Conservation (phyloP, 2,888 invertebrate genomes). For the Craniophora ligustri region DNA sequence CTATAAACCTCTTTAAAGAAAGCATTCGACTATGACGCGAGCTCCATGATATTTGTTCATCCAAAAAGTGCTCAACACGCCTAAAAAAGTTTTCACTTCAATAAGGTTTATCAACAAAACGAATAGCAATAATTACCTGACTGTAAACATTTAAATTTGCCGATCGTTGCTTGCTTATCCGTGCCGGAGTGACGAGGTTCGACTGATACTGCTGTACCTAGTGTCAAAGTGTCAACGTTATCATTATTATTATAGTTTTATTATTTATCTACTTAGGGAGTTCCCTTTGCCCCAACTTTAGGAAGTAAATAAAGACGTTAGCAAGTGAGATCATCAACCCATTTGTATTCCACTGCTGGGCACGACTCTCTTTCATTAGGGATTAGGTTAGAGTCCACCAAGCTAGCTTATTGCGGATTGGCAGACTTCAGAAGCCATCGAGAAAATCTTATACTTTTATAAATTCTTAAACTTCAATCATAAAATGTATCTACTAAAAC, state of each 20-base stretch:
- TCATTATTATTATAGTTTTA: not conserved
- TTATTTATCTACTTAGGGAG: slow-evolving; percentile 8
- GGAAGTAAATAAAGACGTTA: not conserved
- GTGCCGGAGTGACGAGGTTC: slow-evolving; percentile 79
- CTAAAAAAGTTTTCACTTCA: too few species aligned
- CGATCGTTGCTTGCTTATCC: slow-evolving; percentile 80
- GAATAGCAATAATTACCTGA: slow-evolving; percentile 64
- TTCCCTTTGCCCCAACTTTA: slow-evolving; percentile 14
- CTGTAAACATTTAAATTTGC: slow-evolving; percentile 70
- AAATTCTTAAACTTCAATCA: too few species aligned
- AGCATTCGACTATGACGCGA: too few species aligned
- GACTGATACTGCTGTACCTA: slow-evolving; percentile 79
- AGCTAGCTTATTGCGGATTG: too few species aligned
- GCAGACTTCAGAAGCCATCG: too few species aligned
- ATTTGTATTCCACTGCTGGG: too few species aligned
- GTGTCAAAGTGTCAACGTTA: slow-evolving; percentile 38
- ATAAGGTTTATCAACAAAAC: not conserved
- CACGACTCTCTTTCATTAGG: too few species aligned
- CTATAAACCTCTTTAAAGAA: too few species aligned
- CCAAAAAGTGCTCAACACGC: too few species aligned
- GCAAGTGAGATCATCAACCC: not conserved
- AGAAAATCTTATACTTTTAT: too few species aligned
- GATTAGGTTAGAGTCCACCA: too few species aligned
- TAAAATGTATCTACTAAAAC: too few species aligned
- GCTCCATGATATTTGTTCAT: not conserved